Evolutionary conservation across 92 coral and sea anemone genomes (phyloP).

Genomic region (Porites lobata): DNA sequence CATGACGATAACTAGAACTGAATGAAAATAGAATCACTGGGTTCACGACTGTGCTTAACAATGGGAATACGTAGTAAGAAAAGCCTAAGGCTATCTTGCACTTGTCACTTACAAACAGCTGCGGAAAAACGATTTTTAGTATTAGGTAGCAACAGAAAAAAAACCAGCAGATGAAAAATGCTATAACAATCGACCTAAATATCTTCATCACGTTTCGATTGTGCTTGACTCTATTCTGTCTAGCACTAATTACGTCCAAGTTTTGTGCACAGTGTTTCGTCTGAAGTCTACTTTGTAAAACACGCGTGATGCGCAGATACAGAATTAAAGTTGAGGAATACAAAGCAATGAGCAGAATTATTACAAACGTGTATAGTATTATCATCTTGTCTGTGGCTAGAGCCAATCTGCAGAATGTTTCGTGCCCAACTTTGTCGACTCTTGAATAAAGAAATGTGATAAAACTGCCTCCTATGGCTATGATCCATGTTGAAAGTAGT

Average conservation of each 20-base stretch:
- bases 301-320: slow-evolving; percentile 2
- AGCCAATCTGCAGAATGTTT: neutral
- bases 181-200: neutral
- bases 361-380: neutral
- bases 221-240: neutral
- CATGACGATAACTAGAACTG: slow-evolving; percentile 3
- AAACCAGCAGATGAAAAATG: neutral
- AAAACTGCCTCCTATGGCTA: neutral
- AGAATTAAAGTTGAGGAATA: neutral
- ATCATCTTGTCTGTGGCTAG: neutral
- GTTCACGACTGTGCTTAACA: neutral
- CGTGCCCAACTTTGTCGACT: neutral
- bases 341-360: neutral
- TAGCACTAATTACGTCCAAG: no score
- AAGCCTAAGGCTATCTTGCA: neutral
- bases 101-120: neutral
- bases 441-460: neutral
- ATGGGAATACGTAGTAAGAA: neutral
- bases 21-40: slow-evolving; percentile 9
- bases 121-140: neutral
- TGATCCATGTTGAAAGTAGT: neutral
- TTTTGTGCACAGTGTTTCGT: neutral
- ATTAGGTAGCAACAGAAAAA: neutral
- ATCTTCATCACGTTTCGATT: slow-evolving; percentile 8
- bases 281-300: neutral